Percentiles rank a stretch among this genome's conserved stretches.
Conservation (phyloP, 2,113 vertebrate species). For the Todiramphus chloris region DNA sequence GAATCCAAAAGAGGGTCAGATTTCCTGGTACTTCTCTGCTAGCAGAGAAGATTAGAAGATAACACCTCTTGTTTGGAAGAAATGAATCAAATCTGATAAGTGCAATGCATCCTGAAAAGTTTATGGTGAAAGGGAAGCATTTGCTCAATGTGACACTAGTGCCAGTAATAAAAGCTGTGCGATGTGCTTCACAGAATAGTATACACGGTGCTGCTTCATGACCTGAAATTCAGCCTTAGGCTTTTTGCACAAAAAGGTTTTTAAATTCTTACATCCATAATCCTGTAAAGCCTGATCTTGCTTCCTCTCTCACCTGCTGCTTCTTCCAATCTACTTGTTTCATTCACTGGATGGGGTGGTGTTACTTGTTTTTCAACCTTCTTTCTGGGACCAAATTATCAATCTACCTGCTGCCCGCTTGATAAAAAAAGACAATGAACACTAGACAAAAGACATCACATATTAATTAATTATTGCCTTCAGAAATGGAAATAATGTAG, state of each 20-base stretch:
- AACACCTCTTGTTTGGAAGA: background rate
- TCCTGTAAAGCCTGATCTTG: background rate
- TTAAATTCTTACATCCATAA: background rate
- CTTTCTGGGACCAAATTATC: background rate
- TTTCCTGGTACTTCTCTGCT: background rate
- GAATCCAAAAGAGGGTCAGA: slow-evolving; percentile 2
- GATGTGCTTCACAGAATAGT: background rate
- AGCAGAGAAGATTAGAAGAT: slow-evolving; percentile 21
- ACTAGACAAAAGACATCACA: background rate
- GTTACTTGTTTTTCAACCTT: background rate
- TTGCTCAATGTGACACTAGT: background rate
- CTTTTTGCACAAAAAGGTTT: background rate
- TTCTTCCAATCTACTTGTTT: background rate
- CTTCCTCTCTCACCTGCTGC: background rate
- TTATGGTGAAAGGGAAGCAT: background rate
- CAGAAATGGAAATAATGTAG: background rate
- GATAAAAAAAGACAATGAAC: background rate
- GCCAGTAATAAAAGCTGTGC: background rate
- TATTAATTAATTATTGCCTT: background rate
- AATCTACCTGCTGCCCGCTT: background rate
- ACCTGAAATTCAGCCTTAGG: background rate
- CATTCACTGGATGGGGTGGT: background rate
- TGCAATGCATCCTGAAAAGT: background rate
- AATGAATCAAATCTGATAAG: background rate
- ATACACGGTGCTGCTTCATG: rapidly evolving